Percentiles rank a stretch among this genome's conserved stretches.
Conservation (phyloP, 2,113 vertebrate genomes). For the Hemicordylus capensis region DNA sequence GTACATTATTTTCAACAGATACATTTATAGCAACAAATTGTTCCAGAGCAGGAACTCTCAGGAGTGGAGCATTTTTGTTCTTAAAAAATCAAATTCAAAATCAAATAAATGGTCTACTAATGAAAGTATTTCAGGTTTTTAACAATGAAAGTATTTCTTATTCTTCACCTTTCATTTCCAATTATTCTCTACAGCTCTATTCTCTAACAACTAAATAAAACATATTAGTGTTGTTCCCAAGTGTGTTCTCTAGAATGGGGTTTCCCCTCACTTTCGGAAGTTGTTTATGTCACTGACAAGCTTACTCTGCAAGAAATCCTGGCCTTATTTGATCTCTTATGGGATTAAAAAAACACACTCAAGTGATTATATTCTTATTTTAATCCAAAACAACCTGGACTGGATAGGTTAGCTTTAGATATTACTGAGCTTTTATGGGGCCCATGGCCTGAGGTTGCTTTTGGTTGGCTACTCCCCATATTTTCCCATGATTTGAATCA, state of each 20-base stretch:
- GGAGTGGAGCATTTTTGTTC: conserved; percentile 22
- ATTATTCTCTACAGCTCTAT: conserved; percentile 1
- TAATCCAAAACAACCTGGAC: neutral
- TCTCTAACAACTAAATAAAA: conserved; percentile 27
- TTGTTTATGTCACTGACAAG: conserved; percentile 6
- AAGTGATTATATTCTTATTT: neutral
- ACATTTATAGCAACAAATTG: conserved; percentile 22
- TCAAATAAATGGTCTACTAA: neutral
- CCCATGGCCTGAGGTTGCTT: rapidly evolving
- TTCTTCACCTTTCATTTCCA: conserved; percentile 37
- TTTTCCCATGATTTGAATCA: conserved; percentile 7
- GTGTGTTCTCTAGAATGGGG: conserved; percentile 33
- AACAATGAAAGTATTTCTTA: conserved; percentile 1
- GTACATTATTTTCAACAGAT: conserved; percentile 13
- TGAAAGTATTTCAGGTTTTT: conserved; percentile 60
- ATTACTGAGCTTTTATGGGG: rapidly evolving
- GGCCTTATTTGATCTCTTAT: neutral
- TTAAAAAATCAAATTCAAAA: too few species aligned
- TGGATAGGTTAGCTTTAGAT: neutral
- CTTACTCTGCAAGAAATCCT: neutral
- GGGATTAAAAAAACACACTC: neutral
- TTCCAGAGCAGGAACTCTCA: conserved; percentile 32
- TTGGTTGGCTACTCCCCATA: neutral
- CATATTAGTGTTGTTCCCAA: conserved; percentile 15
- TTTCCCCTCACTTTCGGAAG: neutral